Evolutionary conservation across 2,797 vertebrate species (phyloP).

Genomic region (Anguilla anguilla): DNA sequence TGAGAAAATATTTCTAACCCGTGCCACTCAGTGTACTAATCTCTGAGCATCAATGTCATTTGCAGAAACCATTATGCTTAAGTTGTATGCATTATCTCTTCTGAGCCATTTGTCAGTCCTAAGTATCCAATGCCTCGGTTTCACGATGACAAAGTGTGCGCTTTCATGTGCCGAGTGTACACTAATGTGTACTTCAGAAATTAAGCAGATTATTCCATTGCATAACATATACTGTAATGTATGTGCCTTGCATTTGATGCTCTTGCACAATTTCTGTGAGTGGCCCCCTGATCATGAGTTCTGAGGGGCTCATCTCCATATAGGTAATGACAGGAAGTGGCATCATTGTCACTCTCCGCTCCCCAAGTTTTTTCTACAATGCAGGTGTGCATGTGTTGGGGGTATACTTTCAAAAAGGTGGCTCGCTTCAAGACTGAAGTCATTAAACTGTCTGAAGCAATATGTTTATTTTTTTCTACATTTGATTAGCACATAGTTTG

Average conservation of each 20-base stretch:
- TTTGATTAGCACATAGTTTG: neutral
- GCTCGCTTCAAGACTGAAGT: neutral
- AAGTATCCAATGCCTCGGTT: slow-evolving; percentile 20
- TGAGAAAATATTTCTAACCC: slow-evolving; percentile 9
- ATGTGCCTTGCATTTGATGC: neutral
- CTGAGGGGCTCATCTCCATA: neutral
- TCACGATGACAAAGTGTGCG: neutral
- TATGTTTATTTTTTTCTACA: neutral
- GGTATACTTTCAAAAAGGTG: neutral
- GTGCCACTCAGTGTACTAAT: neutral
- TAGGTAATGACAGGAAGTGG: slow-evolving; percentile 40
- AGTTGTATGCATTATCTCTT: slow-evolving; percentile 10
- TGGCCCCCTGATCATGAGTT: neutral
- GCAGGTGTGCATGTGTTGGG: slow-evolving; percentile 15
- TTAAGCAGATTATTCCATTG: slow-evolving; percentile 62
- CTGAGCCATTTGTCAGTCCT: slow-evolving; percentile 18
- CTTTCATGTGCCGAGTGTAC: slow-evolving; percentile 39
- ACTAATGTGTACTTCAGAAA: slow-evolving; percentile 55
- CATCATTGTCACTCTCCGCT: slow-evolving; percentile 36
- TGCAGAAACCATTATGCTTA: slow-evolving; percentile 9
- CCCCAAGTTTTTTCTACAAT: slow-evolving; percentile 26
- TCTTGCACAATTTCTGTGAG: neutral
- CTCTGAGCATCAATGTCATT: neutral
- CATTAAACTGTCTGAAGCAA: neutral
- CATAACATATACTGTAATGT: slow-evolving; percentile 47